Evolutionary conservation across 2,797 vertebrate species (phyloP).

Genomic region (Takifugu ocellatus): DNA sequence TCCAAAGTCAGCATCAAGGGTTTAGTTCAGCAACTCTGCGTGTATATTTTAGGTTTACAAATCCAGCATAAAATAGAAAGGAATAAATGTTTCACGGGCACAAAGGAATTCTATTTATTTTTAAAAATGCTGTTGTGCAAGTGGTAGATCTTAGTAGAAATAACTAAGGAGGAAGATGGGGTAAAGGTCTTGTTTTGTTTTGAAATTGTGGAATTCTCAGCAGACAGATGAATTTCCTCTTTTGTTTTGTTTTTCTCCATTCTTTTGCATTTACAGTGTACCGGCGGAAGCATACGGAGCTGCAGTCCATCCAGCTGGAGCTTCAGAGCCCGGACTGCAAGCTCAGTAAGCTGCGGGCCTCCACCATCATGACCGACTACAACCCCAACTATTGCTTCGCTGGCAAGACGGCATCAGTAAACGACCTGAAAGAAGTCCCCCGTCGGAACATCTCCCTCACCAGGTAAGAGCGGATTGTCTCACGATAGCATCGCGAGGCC

Average conservation of each 20-base stretch:
- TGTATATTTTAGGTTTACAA: conserved; percentile 18
- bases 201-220: conserved; percentile 23
- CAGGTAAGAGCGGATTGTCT: conserved; percentile 71
- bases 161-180: conserved; percentile 25
- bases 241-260: neutral
- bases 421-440: conserved; percentile 96
- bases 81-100: conserved; percentile 27
- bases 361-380: conserved; percentile 99
- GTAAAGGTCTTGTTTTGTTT: conserved; percentile 4
- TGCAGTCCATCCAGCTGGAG: conserved; percentile 97
- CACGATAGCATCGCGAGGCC: too few relatives aligned
- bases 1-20: neutral
- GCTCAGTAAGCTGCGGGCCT: conserved; percentile 94
- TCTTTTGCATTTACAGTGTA: conserved; percentile 80
- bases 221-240: conserved; percentile 15
- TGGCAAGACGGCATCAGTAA: conserved; percentile 94
- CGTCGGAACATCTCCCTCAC: conserved; percentile 94
- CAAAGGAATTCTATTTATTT: conserved; percentile 23
- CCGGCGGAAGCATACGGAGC: conserved; percentile 94
- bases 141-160: conserved; percentile 25
- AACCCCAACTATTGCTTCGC: conserved; percentile 99
- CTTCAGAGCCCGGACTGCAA: conserved; percentile 98
- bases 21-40: neutral
- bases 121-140: conserved; percentile 3
- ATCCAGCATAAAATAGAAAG: conserved; percentile 7